phyloP scores from a whole-genome alignment of 64 coral and sea anemone genomes.

The Catalaphyllia jardinei region DNA sequence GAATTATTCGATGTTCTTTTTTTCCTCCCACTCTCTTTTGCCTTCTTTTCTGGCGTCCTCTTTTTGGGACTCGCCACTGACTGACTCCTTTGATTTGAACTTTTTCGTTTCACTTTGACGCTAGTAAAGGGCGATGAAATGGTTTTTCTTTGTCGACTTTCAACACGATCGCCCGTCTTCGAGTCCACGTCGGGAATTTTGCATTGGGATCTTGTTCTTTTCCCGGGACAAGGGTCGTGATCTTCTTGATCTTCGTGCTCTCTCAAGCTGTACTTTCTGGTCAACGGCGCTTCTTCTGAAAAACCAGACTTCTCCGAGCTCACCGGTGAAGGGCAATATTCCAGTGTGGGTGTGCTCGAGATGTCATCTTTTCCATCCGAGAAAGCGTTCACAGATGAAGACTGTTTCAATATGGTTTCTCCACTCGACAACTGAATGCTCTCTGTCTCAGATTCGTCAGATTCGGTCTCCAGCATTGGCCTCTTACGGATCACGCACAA shows the following conservation, averaged over 20 bases:
- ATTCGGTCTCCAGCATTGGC: background rate
- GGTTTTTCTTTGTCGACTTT: background rate
- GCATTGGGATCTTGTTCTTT: constrained; percentile 6
- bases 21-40: background rate
- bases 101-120: background rate
- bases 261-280: background rate
- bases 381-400: background rate
- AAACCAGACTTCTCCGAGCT: constrained; percentile 23
- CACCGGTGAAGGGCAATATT: background rate
- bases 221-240: background rate
- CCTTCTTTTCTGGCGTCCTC: background rate
- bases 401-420: background rate
- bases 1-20: background rate
- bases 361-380: background rate
- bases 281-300: background rate
- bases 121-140: background rate
- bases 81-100: background rate
- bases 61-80: background rate
- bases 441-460: constrained; percentile 15
- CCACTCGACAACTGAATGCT: constrained; percentile 12
- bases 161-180: background rate
- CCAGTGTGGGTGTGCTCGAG: constrained; percentile 32
- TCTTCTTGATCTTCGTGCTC: background rate
- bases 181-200: background rate
- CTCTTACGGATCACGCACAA: background rate